These are phyloP conservation scores for Zaprionus lineosus DNA, from an alignment of 2,888 invertebrate species.

Conservation along the genomic window DNA sequence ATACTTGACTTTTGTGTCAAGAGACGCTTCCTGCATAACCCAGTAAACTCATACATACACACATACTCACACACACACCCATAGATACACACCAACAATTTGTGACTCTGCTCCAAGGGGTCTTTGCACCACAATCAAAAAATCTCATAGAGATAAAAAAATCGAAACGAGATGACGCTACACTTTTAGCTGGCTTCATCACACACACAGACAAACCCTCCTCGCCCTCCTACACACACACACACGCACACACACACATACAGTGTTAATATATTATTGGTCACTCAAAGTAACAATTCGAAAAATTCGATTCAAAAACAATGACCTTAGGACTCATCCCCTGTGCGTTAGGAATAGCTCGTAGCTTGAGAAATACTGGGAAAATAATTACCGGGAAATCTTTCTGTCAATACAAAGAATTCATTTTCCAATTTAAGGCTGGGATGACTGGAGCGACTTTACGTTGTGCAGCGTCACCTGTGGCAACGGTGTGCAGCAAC, in stretches of 20 bases:
- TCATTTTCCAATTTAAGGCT: slow-evolving; percentile 75
- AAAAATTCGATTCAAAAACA: too few relatives aligned
- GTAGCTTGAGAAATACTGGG: too few relatives aligned
- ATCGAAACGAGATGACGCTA: slow-evolving; percentile 30
- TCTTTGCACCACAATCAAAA: slow-evolving; percentile 15
- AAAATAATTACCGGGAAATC: too few relatives aligned
- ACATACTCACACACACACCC: slow-evolving; percentile 9
- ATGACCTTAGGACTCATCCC: too few relatives aligned
- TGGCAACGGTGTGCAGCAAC: slow-evolving; percentile 83
- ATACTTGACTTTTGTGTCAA: slow-evolving; percentile 77
- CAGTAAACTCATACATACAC: neutral
- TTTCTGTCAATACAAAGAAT: too few relatives aligned
- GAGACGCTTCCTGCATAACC: slow-evolving; percentile 35
- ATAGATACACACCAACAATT: slow-evolving; percentile 29
- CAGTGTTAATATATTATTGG: too few relatives aligned
- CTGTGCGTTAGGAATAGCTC: too few relatives aligned
- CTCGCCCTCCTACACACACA: too few relatives aligned
- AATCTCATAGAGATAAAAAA: slow-evolving; percentile 40
- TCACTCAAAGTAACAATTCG: too few relatives aligned
- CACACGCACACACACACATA: too few relatives aligned
- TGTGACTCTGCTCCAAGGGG: slow-evolving; percentile 43
- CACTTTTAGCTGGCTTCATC: slow-evolving; percentile 26
- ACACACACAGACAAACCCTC: too few relatives aligned
- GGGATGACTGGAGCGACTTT: slow-evolving; percentile 83
- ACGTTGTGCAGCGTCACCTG: slow-evolving; percentile 83